These are phyloP conservation scores for Oryzias dopingdopingensis DNA, from an alignment of 2,797 vertebrate genomes.

Conservation along the genomic window DNA sequence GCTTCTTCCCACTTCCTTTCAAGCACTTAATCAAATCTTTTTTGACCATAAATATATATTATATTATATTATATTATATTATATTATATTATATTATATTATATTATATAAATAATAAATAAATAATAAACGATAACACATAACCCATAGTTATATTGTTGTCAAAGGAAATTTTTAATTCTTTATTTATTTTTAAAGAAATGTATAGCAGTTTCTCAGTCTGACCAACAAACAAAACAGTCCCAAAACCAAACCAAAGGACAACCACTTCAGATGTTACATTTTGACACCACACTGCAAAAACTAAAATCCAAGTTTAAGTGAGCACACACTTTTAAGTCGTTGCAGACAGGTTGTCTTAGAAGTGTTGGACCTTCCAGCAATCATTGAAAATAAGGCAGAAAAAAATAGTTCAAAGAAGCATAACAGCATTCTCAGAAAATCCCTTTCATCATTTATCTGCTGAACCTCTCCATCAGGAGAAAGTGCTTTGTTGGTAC, in stretches of 20 bases:
- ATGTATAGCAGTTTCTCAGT: too few relatives aligned
- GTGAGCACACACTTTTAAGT: conserved; percentile 43
- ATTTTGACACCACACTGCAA: conserved; percentile 24
- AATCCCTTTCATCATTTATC: conserved; percentile 79
- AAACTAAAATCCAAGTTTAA: conserved; percentile 33
- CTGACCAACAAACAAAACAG: too few relatives aligned
- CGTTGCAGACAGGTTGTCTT: conserved; percentile 43
- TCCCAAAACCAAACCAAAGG: conserved; percentile 5
- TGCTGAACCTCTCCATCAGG: conserved; percentile 75
- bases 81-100: too few relatives aligned
- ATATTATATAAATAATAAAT: too few relatives aligned
- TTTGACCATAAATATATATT: too few relatives aligned
- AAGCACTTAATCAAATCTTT: too few relatives aligned
- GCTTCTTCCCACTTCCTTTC: too few relatives aligned
- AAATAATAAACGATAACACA: too few relatives aligned
- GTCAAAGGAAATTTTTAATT: too few relatives aligned
- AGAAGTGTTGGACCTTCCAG: conserved; percentile 58
- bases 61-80: too few relatives aligned
- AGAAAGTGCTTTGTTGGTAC: conserved; percentile 59
- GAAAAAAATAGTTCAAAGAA: conserved; percentile 76
- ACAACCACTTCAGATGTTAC: conserved; percentile 26
- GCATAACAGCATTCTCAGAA: conserved; percentile 66
- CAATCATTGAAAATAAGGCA: conserved; percentile 73
- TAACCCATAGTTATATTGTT: too few relatives aligned
- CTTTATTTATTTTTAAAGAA: too few relatives aligned